Base-by-base conservation (phyloP, 2,113 vertebrate genomes). In the Cyanoramphus novaezelandiae region DNA sequence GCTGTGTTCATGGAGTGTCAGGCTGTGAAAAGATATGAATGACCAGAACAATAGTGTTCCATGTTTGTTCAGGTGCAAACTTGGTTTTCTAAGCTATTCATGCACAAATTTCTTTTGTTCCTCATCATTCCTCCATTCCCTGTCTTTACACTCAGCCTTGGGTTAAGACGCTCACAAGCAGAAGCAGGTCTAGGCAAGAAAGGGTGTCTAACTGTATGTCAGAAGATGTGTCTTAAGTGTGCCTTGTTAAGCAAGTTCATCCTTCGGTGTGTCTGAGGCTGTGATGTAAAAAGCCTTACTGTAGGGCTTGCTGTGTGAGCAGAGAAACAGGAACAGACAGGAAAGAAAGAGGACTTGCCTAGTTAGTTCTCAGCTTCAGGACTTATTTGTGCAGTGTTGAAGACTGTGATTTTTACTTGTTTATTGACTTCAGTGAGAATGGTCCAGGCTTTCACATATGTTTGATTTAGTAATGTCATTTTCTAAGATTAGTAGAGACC, bases 91-190 rank as follows among this genome's bases (percentile, higher is more conserved):
- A 39, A 53, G 44, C 49, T 75, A 3, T 31, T 82, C 10, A 4
- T 8, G 6, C 19, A 6, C 15, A n/a, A 8, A 31, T 23, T 33
- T 69, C 11, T 64, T 43, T 59, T 52, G 46, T 70, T 60, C 21
- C n/a, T 47, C 1, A 0, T 33, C 35, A 3, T 50, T 57, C 33
- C 46, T 60, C 35, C 31, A 2, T 37, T 52, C 62, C 57, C 21
- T 39, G 53, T 17, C 62, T 41, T 50, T 33, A 41, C n/a, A 15
- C 28, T 82, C 44, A 35, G 14, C 50, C n/a, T 25, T 18, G n/a
- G 5, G 23, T n/a, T 35, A 17, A 64, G 67, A 27, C 77, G 47
- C 44, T 47, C 37, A 3, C 0, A 5, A 4, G 10, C 86, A 80
- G 75, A 9, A 52, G 6, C 31, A n/a, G 29, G 39, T 25, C 46